A percentile compares a stretch with the other conserved stretches of the same genome.
These are phyloP conservation scores for Temnothorax rugatulus DNA, from an alignment of 2,888 invertebrate species.

Conservation along the genomic window DNA sequence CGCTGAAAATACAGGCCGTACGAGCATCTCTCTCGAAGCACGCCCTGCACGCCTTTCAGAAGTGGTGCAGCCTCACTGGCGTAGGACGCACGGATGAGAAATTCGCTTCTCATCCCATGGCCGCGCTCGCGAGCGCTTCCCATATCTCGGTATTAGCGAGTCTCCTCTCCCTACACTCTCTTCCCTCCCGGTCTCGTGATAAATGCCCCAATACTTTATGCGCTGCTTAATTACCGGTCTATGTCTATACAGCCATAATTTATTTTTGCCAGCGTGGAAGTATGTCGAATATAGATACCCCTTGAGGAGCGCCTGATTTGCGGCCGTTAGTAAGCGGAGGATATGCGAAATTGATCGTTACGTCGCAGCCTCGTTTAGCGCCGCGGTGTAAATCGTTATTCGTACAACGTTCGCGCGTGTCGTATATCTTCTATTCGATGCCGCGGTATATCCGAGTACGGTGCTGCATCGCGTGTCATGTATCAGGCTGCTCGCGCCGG, in stretches of 20 bases:
- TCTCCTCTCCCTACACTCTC: background rate
- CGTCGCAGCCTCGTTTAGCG: slow-evolving; percentile 43
- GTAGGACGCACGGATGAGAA: slow-evolving; percentile 55
- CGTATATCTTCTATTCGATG: slow-evolving; percentile 53
- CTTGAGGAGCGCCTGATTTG: slow-evolving; percentile 42
- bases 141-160: background rate
- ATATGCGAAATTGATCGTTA: slow-evolving; percentile 44
- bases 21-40: slow-evolving; percentile 54
- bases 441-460: slow-evolving; percentile 24
- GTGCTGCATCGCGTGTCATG: slow-evolving; percentile 49
- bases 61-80: slow-evolving; percentile 64
- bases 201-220: slow-evolving; percentile 38
- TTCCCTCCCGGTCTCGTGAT: slow-evolving; percentile 2
- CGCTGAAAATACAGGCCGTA: slow-evolving; percentile 63
- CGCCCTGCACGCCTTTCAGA: slow-evolving; percentile 51
- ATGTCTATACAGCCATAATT: slow-evolving; percentile 35
- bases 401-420: slow-evolving; percentile 51
- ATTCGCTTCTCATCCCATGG: background rate
- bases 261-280: slow-evolving; percentile 42
- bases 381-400: slow-evolving; percentile 50
- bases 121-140: background rate
- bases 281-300: slow-evolving; percentile 3
- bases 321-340: slow-evolving; percentile 17
- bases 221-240: slow-evolving; percentile 44
- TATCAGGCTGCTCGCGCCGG: slow-evolving; percentile 38